These are phyloP conservation scores for Stenoptilia bipunctidactyla DNA, from an alignment of 2,888 invertebrate genomes.

Conservation along the genomic window DNA sequence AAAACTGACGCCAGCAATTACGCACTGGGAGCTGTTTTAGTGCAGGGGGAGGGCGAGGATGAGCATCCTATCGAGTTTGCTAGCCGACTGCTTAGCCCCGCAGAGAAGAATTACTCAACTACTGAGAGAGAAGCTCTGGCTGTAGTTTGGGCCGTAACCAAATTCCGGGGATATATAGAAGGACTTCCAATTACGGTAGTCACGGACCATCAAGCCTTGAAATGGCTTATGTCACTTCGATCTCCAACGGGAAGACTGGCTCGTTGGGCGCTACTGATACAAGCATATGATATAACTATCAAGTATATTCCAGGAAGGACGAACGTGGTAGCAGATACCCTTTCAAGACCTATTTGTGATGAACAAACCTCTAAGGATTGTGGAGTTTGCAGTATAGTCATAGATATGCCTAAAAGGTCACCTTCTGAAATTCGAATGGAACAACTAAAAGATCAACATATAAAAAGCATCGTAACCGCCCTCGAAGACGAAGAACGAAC, in stretches of 20 bases:
- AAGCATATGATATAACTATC: conserved; percentile 15
- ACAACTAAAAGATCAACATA: conserved; percentile 5
- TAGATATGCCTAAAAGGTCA: conserved; percentile 5
- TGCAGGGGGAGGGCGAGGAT: conserved; percentile 18
- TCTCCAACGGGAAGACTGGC: conserved; percentile 35
- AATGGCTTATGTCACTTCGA: conserved; percentile 23
- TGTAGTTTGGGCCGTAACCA: no score
- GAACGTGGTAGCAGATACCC: conserved; percentile 8
- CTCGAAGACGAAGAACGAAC: conserved; percentile 1
- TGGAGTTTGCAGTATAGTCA: conserved; percentile 5
- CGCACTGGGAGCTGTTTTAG: conserved; percentile 21
- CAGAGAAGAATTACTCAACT: conserved; percentile 19
- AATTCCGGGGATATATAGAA: conserved; percentile 8
- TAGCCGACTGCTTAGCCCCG: conserved; percentile 16
- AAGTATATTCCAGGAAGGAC: conserved; percentile 5
- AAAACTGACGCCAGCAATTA: conserved; percentile 18
- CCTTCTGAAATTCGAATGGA: conserved; percentile 2
- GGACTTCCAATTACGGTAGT: conserved; percentile 5
- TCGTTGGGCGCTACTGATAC: conserved; percentile 35
- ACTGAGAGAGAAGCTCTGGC: no score
- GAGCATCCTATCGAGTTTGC: conserved; percentile 19
- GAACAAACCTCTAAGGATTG: conserved; percentile 2
- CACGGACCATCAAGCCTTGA: conserved; percentile 11
- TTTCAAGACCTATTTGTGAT: conserved; percentile 11
- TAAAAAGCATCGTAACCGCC: conserved; percentile 3